Conservation (phyloP, 2,797 vertebrate species). For the Rhinoraja longicauda region DNA sequence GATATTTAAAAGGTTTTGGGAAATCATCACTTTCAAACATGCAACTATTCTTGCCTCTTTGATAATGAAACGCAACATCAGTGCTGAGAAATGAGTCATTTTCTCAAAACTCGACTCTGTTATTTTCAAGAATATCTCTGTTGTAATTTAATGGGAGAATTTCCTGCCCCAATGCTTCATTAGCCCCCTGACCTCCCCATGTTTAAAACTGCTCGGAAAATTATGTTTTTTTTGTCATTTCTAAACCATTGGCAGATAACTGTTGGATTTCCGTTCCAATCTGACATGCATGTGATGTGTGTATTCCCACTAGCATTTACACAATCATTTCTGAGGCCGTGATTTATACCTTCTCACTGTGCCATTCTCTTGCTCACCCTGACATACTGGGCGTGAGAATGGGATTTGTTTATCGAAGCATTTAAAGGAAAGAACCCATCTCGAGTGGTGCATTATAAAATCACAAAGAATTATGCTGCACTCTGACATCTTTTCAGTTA, state of each 20-base stretch:
- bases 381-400: slow-evolving; percentile 36
- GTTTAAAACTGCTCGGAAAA: background rate
- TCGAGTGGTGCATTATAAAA: background rate
- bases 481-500: slow-evolving; percentile 23
- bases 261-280: background rate
- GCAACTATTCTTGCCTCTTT: slow-evolving; percentile 17
- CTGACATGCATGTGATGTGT: background rate
- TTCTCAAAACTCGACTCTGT: background rate
- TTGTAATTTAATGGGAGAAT: background rate
- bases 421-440: background rate
- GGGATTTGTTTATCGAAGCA: slow-evolving; percentile 27
- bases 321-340: slow-evolving; percentile 6
- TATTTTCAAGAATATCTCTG: background rate
- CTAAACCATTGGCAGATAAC: background rate
- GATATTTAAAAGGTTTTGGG: background rate
- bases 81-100: slow-evolving; percentile 10
- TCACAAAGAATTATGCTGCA: background rate
- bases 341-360: slow-evolving; percentile 15
- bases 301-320: background rate
- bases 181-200: background rate
- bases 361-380: background rate
- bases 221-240: background rate
- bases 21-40: background rate
- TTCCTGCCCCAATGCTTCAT: background rate
- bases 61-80: slow-evolving; percentile 7